A percentile compares a stretch with the other conserved stretches of the same genome.
These are phyloP conservation scores for Crossocerus cetratus DNA, from an alignment of 2,888 invertebrate genomes.

Conservation along the genomic window DNA sequence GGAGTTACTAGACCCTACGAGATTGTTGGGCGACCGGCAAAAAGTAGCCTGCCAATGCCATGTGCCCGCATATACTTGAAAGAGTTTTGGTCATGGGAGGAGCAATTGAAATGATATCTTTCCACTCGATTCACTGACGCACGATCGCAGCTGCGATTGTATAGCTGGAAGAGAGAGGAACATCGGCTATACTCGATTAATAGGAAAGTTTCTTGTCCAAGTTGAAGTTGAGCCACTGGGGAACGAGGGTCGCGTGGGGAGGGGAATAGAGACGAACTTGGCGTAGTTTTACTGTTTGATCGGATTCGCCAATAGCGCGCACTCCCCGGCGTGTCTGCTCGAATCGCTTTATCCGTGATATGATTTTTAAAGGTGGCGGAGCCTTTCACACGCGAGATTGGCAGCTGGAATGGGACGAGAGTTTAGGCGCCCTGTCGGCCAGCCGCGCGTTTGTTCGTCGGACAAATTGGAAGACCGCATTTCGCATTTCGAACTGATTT, in stretches of 20 bases:
- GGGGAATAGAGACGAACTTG: constrained; percentile 10
- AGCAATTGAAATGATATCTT: constrained; percentile 7
- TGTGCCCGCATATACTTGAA: too few species aligned
- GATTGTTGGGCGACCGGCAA: not conserved
- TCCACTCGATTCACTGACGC: not conserved
- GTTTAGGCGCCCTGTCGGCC: too few species aligned
- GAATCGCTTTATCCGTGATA: constrained; percentile 26
- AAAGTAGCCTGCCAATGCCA: not conserved
- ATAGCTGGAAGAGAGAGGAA: not conserved
- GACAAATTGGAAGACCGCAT: too few species aligned
- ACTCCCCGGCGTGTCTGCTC: too few species aligned
- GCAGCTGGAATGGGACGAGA: too few species aligned
- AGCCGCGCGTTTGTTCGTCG: too few species aligned
- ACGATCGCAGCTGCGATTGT: not conserved
- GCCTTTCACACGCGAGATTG: constrained; percentile 3
- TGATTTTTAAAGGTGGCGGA: too few species aligned
- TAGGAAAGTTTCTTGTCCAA: constrained; percentile 57
- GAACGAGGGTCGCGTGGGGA: too few species aligned
- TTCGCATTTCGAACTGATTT: too few species aligned
- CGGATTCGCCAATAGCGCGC: too few species aligned
- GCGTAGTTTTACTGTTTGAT: too few species aligned
- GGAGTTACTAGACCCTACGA: not conserved
- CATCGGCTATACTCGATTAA: constrained; percentile 60
- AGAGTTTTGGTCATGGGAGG: not conserved
- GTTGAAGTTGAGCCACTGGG: constrained; percentile 11